Percentiles rank a stretch among this genome's conserved stretches.
These are phyloP conservation scores for Natrix natrix DNA, from an alignment of 2,797 vertebrate genomes.

Conservation along the genomic window DNA sequence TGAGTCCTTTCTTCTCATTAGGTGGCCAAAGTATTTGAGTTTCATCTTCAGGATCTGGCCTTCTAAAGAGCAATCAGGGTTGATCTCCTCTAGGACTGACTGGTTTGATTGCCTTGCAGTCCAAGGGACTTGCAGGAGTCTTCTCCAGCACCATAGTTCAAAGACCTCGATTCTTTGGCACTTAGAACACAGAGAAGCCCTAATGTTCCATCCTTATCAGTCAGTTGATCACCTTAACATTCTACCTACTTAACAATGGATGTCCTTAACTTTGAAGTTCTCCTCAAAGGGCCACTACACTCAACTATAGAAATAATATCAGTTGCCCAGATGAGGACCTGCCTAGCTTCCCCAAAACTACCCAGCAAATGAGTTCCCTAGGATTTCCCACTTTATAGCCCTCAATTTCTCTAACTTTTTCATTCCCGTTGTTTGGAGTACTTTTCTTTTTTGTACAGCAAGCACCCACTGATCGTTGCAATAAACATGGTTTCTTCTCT, in stretches of 20 bases:
- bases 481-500: not conserved
- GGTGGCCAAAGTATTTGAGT: no score
- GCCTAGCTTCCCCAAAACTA: not conserved
- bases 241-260: not conserved
- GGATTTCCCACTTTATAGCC: not conserved
- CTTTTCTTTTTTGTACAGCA: not conserved
- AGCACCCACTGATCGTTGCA: not conserved
- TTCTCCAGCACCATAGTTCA: no score
- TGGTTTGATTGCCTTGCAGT: no score
- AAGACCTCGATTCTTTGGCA: no score
- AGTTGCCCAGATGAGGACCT: not conserved
- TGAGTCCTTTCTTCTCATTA: no score
- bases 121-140: no score
- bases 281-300: not conserved
- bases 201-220: not conserved
- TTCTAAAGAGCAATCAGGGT: no score
- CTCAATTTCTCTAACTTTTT: not conserved
- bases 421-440: not conserved
- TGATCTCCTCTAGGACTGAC: no score
- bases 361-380: not conserved
- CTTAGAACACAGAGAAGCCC: not conserved
- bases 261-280: not conserved
- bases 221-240: not conserved
- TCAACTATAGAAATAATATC: not conserved
- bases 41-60: no score